Evolutionary conservation across 2,113 vertebrate species (phyloP).

Genomic region (Atlantisia rogersi): DNA sequence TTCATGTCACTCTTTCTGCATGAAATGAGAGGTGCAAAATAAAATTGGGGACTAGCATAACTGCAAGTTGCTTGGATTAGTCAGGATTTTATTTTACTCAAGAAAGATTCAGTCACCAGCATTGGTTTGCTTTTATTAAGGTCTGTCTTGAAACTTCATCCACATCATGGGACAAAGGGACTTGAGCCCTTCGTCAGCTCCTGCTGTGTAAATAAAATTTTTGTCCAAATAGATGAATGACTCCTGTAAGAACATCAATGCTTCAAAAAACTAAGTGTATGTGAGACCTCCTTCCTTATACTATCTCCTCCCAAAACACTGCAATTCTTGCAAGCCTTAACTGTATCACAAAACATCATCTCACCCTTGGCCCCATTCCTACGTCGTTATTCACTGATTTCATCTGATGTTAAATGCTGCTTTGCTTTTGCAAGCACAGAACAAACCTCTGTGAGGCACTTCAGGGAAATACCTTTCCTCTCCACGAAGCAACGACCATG

Average conservation of each 20-base stretch:
- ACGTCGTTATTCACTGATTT: background rate
- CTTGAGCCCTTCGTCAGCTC: background rate
- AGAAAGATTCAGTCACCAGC: background rate
- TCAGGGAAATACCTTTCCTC: background rate
- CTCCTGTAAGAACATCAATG: background rate
- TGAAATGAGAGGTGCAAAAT: background rate
- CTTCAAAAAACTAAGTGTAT: background rate
- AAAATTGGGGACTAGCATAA: background rate
- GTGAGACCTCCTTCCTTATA: background rate
- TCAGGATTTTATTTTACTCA: background rate
- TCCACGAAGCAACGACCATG: accelerated
- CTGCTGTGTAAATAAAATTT: background rate
- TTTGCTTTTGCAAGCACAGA: background rate
- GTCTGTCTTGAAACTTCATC: background rate
- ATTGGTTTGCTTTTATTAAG: background rate
- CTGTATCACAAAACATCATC: background rate
- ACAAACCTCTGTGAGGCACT: background rate
- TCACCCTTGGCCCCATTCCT: background rate
- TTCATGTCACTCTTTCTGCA: background rate
- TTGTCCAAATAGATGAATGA: background rate
- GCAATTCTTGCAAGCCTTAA: background rate
- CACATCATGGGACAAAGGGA: background rate
- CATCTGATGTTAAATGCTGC: background rate
- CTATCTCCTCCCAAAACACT: background rate
- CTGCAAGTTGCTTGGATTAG: background rate